A percentile compares a stretch with the other conserved stretches of the same genome.
Evolutionary conservation across 2,888 invertebrate genomes (phyloP).

Genomic region (Folsomia manolachei): DNA sequence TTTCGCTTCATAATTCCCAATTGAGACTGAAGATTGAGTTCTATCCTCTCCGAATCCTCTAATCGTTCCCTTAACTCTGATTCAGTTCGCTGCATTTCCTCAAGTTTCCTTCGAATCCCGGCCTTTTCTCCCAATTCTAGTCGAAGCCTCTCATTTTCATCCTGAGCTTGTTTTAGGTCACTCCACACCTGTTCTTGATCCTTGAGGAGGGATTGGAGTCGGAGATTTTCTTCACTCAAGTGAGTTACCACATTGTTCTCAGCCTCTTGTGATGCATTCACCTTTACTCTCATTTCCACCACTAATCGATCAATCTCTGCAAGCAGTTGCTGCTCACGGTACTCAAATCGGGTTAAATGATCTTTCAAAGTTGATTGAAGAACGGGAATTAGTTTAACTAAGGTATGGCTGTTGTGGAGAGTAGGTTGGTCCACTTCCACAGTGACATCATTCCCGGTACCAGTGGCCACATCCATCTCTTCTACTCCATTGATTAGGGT

Average conservation of each 20-base stretch:
- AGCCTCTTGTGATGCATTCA: constrained; percentile 19
- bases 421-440: too few species aligned
- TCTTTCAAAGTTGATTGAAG: constrained; percentile 39
- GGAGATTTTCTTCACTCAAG: constrained; percentile 57
- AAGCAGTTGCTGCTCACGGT: constrained; percentile 39
- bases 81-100: constrained; percentile 54
- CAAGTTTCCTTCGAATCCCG: constrained; percentile 43
- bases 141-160: constrained; percentile 48
- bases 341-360: constrained; percentile 41
- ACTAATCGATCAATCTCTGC: constrained; percentile 47
- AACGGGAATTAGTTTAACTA: constrained; percentile 27
- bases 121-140: constrained; percentile 36
- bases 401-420: constrained; percentile 23
- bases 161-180: constrained; percentile 61
- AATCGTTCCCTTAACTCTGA: constrained; percentile 64
- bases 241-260: constrained; percentile 40
- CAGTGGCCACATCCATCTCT: not conserved
- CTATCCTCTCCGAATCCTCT: constrained; percentile 63
- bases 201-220: constrained; percentile 58
- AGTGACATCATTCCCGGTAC: not conserved
- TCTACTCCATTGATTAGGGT: not conserved
- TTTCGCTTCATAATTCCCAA: constrained; percentile 38
- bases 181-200: constrained; percentile 59
- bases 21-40: constrained; percentile 53
- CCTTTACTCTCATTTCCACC: constrained; percentile 37